Conservation (phyloP, 2,113 vertebrate species). For the Progne subis region DNA sequence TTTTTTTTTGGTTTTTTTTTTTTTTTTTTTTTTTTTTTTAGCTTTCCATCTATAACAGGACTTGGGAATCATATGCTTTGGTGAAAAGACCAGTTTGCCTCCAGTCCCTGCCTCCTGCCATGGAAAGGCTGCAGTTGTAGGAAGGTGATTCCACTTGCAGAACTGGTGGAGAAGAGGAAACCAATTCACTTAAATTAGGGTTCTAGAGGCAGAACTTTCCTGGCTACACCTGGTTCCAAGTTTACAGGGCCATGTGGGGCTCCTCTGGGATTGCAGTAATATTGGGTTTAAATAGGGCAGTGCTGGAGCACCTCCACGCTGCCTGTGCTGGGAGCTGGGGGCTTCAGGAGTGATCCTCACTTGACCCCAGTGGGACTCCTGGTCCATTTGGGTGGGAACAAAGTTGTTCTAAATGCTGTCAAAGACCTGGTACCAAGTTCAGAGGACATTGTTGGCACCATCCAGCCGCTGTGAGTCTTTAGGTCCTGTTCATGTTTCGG, state of each 20-base stretch:
- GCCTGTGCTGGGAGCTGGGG: not conserved
- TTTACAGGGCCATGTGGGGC: not conserved
- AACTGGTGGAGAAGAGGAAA: not conserved
- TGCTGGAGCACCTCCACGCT: not conserved
- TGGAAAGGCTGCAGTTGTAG: not conserved
- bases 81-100: not conserved
- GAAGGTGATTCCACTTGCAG: not conserved
- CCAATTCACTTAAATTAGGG: not conserved
- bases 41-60: not conserved
- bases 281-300: not conserved
- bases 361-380: not conserved
- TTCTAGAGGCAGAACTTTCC: not conserved
- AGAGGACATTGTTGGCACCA: not conserved
- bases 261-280: not conserved
- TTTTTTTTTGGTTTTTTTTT: too few species aligned
- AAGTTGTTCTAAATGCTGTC: not conserved
- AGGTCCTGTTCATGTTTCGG: not conserved
- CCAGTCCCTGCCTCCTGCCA: not conserved
- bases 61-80: not conserved
- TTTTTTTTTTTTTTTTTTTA: not conserved
- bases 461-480: not conserved
- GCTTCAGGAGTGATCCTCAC: not conserved
- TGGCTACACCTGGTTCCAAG: not conserved
- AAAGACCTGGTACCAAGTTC: not conserved
- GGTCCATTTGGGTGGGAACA: not conserved